Conservation (phyloP, 1,140 invertebrate species). For the Tetraneura akinire region DNA sequence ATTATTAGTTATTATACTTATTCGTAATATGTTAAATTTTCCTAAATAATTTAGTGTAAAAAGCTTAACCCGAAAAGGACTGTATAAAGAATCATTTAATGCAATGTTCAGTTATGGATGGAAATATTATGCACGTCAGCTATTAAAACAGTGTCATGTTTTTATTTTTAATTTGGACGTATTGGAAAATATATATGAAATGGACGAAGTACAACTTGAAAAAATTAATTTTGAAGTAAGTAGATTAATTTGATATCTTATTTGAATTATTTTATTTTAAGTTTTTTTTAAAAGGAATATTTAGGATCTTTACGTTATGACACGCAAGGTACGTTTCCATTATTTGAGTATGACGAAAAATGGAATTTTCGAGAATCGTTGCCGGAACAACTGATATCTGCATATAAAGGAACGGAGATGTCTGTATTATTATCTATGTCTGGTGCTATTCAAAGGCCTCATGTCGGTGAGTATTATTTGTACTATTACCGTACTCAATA, state of each 20-base stretch:
- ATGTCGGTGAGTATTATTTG: slow-evolving; percentile 1
- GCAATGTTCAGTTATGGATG: slow-evolving; percentile 24
- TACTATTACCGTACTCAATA: not conserved
- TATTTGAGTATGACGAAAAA: slow-evolving; percentile 16
- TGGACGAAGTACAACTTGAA: not conserved
- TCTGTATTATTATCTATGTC: slow-evolving; percentile 45
- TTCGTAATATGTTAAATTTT: too few species aligned
- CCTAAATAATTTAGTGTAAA: slow-evolving; percentile 19
- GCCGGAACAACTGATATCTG: slow-evolving; percentile 6
- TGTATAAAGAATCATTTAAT: slow-evolving; percentile 36
- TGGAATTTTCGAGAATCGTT: slow-evolving; percentile 21
- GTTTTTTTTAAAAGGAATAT: not conserved
- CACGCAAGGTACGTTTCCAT: not conserved
- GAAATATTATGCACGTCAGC: slow-evolving; percentile 14
- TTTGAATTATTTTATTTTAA: not conserved
- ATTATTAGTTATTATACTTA: not conserved
- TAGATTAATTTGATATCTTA: not conserved
- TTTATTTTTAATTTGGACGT: slow-evolving; percentile 47
- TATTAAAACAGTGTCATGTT: slow-evolving; percentile 45
- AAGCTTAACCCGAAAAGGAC: slow-evolving; percentile 24
- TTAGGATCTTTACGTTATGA: not conserved
- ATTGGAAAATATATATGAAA: slow-evolving; percentile 42
- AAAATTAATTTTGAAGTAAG: not conserved
- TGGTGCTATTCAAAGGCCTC: slow-evolving; percentile 43
- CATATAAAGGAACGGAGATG: slow-evolving; percentile 43